Evolutionary conservation across 2,888 invertebrate genomes (phyloP).

Genomic region (Lochmaea capreae): DNA sequence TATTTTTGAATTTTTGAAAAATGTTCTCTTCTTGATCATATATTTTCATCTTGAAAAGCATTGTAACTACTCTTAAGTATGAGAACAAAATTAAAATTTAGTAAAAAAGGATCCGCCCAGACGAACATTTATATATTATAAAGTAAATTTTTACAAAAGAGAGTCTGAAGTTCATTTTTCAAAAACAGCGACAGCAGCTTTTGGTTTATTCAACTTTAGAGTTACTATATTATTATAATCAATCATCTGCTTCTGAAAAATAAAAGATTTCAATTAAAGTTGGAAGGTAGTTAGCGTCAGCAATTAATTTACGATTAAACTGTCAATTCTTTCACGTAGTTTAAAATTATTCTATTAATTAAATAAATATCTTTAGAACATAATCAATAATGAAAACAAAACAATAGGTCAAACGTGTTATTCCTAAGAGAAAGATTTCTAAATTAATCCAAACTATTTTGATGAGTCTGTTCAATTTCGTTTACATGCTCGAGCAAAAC

Average conservation of each 20-base stretch:
- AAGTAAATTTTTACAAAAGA: conserved; percentile 7
- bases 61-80: neutral
- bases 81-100: neutral
- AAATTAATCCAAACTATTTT: no score
- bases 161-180: conserved; percentile 25
- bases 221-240: conserved; percentile 32
- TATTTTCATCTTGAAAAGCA: conserved; percentile 1
- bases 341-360: neutral
- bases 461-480: no score
- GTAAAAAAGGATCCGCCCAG: conserved; percentile 7
- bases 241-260: conserved; percentile 35
- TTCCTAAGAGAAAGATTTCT: no score
- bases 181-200: conserved; percentile 32
- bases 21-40: no score
- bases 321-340: conserved; percentile 21
- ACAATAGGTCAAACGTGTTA: no score
- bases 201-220: conserved; percentile 26
- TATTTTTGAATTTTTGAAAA: no score
- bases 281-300: conserved; percentile 19
- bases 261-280: conserved; percentile 34
- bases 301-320: conserved; percentile 25
- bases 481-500: no score
- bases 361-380: no score
- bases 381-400: no score
- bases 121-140: conserved; percentile 13